Percentiles rank a stretch among this genome's conserved stretches.
Conservation (phyloP, 2,888 invertebrate genomes). For the Halocaridina rubra region DNA sequence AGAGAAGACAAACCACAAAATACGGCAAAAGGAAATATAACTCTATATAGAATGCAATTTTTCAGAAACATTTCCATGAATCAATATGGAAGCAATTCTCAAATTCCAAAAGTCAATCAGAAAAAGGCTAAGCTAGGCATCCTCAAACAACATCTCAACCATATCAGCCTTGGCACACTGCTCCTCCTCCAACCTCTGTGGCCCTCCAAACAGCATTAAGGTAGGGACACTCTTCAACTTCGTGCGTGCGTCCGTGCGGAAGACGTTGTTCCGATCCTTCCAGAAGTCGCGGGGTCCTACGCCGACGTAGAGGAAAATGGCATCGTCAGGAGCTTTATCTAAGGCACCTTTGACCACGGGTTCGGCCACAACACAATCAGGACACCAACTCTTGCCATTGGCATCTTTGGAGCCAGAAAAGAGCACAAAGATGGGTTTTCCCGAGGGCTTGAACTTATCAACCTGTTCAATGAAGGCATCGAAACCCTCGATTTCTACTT, state of each 20-base stretch:
- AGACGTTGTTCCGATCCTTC: conserved; percentile 85
- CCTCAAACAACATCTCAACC: conserved; percentile 83
- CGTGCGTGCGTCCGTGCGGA: conserved; percentile 80
- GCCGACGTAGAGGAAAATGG: conserved; percentile 80
- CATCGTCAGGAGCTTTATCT: conserved; percentile 73
- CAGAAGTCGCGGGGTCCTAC: conserved; percentile 85
- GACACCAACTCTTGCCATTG: conserved; percentile 85
- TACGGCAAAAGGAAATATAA: too few species aligned
- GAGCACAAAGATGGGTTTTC: conserved; percentile 72
- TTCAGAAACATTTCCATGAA: too few species aligned
- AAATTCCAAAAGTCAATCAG: too few species aligned
- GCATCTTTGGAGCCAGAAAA: conserved; percentile 77
- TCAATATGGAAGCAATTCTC: too few species aligned
- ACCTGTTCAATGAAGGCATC: conserved; percentile 75
- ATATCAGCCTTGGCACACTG: conserved; percentile 81
- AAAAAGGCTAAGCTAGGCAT: conserved; percentile 70
- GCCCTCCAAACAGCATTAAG: conserved; percentile 80
- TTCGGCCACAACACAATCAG: conserved; percentile 88
- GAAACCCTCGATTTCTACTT: conserved; percentile 74
- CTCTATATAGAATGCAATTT: too few species aligned
- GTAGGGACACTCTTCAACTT: conserved; percentile 86
- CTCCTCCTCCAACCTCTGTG: conserved; percentile 82
- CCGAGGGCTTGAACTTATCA: conserved; percentile 70
- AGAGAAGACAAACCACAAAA: too few species aligned
- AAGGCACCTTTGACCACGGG: conserved; percentile 80